Evolutionary conservation across 2,797 vertebrate genomes (phyloP).

Genomic region (Acrossocheilus wenchowensis): DNA sequence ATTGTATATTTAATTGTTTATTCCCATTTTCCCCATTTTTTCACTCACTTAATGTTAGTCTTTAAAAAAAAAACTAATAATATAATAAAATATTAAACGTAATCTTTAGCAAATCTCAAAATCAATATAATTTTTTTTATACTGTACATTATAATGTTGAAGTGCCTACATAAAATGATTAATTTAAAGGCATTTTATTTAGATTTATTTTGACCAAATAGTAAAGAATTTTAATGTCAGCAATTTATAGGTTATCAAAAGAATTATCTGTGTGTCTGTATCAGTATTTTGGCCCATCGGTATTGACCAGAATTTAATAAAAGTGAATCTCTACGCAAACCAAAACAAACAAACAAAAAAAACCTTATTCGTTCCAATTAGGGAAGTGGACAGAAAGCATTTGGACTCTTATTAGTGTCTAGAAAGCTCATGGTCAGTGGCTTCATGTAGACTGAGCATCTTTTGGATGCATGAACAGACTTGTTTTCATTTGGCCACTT

Average conservation of each 20-base stretch:
- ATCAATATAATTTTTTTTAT: not conserved
- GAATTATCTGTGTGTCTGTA: not conserved
- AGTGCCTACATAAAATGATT: not conserved
- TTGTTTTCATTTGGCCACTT: slow-evolving; percentile 16
- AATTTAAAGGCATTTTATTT: not conserved
- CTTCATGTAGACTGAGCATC: not conserved
- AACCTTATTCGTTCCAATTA: not conserved
- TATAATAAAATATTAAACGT: not conserved
- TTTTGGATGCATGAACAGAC: slow-evolving; percentile 1
- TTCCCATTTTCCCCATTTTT: not conserved
- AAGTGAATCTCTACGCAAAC: not conserved
- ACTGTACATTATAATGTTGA: not conserved
- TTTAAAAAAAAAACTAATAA: not conserved
- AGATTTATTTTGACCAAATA: not conserved
- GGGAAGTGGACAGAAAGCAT: not conserved
- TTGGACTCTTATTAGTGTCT: not conserved
- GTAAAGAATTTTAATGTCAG: not conserved
- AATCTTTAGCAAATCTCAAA: not conserved
- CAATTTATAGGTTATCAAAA: not conserved
- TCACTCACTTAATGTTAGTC: not conserved
- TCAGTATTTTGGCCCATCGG: not conserved
- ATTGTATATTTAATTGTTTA: not conserved
- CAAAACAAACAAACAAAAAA: not conserved
- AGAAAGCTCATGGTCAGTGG: not conserved
- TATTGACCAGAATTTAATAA: not conserved